A percentile compares a stretch with the other conserved stretches of the same genome.
These are phyloP conservation scores for Mamestra configurata DNA, from an alignment of 1,140 invertebrate genomes.

Conservation along the genomic window DNA sequence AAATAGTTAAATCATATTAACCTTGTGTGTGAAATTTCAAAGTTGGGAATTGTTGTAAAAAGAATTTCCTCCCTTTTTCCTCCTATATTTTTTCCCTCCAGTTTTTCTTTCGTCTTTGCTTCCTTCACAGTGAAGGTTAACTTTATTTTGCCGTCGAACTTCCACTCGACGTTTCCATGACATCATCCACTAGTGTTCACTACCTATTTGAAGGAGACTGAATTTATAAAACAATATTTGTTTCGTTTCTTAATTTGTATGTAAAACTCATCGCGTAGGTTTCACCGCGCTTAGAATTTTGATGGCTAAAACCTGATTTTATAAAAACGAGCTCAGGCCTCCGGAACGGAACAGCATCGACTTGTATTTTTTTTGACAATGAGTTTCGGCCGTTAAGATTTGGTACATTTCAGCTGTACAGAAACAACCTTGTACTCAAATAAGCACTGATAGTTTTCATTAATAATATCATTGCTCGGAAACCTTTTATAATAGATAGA, in stretches of 20 bases:
- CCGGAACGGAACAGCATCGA: not conserved
- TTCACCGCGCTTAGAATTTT: not conserved
- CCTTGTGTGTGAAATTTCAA: too few relatives aligned
- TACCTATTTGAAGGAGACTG: not conserved
- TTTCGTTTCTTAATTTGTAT: not conserved
- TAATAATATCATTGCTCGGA: not conserved
- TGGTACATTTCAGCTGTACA: not conserved
- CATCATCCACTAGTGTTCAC: constrained; percentile 7
- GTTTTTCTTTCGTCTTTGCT: too few relatives aligned
- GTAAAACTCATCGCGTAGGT: not conserved
- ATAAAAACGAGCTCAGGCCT: not conserved
- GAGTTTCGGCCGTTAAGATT: not conserved
- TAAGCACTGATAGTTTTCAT: not conserved
- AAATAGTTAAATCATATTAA: too few relatives aligned
- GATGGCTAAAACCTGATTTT: constrained; percentile 4
- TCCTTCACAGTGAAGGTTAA: not conserved
- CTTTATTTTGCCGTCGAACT: not conserved
- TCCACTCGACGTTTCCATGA: not conserved
- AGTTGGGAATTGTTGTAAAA: too few relatives aligned
- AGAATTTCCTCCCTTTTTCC: too few relatives aligned
- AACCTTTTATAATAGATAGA: not conserved
- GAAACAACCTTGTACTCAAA: not conserved
- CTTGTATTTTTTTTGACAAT: not conserved
- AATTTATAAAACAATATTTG: not conserved
- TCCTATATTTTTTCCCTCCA: too few relatives aligned